Base-by-base conservation (phyloP, 2,113 vertebrate genomes). In the Halichoeres trimaculatus region DNA sequence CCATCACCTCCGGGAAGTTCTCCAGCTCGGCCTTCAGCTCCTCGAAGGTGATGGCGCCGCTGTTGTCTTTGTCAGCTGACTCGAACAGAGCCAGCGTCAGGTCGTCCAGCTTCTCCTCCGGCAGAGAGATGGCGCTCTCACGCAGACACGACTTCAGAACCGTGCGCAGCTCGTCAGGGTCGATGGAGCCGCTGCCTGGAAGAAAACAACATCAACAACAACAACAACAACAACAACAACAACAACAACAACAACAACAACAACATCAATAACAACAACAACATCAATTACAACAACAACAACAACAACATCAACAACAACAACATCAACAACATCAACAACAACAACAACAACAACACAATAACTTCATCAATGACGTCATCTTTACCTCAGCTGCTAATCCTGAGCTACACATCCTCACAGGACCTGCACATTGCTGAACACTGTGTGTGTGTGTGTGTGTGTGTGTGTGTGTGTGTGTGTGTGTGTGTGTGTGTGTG, bases 31-130 rank as follows among this genome's bases (percentile, higher is more conserved):
- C 92, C 22, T 77, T 92, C 1, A 98, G 95, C 90, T 97, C 96
- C 70, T 96, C 94, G n/a, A 98, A 97, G 22, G 96, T 96, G 85
- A 98, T 95, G 88, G 95, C 88, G 10, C 96, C 95, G 0, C 94
- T 96, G 84, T 50, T 82, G 65, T 98, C 96, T 53, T 90, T 91
- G 74, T 97, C 96, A 0, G 95, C 95, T 0, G 96, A 96, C 90
- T 97, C 94, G 0, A 98, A 96, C 55, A 97, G 94, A 0, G 91
- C 96, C 53, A 88, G 64, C 0, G 95, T 96, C 75, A 98, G 88
- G 70, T 94, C 95, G 1, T 91, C 91, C 55, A 97, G 93, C 30
- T 96, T 96, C 86, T 96, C 93, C 58, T 96, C 93, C 0, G 97
- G 94, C 83, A 96, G 92, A 3, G 94, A 95, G 54, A 98, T 93